These are phyloP conservation scores for Cylas formicarius DNA, from an alignment of 1,140 invertebrate genomes.

Conservation along the genomic window DNA sequence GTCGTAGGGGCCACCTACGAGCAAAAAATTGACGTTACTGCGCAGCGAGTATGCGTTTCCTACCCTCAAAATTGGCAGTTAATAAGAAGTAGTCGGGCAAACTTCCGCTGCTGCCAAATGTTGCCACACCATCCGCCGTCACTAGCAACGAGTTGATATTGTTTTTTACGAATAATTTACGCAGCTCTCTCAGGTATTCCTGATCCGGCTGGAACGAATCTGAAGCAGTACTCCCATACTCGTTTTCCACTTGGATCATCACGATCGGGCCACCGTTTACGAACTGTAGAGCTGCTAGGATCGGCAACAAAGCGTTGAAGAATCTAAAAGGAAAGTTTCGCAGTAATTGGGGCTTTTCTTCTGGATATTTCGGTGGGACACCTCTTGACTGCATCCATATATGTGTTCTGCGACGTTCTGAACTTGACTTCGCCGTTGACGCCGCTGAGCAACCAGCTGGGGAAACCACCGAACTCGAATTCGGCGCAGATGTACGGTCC, in stretches of 20 bases:
- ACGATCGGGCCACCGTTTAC: conserved; percentile 53
- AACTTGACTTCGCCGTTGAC: conserved; percentile 35
- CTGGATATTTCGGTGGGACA: conserved; percentile 38
- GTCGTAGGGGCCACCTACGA: conserved; percentile 25
- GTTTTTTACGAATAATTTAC: conserved; percentile 34
- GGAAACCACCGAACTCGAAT: conserved; percentile 50
- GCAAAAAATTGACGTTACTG: not conserved
- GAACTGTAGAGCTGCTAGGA: conserved; percentile 47
- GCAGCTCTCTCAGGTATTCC: conserved; percentile 43
- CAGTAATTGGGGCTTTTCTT: not conserved
- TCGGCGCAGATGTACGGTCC: conserved; percentile 93
- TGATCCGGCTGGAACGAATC: conserved; percentile 36
- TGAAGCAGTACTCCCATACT: conserved; percentile 43
- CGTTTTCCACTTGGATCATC: conserved; percentile 49
- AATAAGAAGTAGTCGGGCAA: conserved; percentile 42
- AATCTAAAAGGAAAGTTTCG: conserved; percentile 32
- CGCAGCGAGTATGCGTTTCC: not conserved
- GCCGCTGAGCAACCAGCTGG: conserved; percentile 23
- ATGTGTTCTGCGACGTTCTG: conserved; percentile 47
- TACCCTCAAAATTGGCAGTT: conserved; percentile 51
- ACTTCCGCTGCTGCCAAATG: conserved; percentile 41
- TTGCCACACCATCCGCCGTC: conserved; percentile 46
- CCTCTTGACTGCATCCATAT: conserved; percentile 42
- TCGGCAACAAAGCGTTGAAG: conserved; percentile 45
- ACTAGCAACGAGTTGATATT: conserved; percentile 46